Evolutionary conservation across 2,888 invertebrate species (phyloP), one percentile per base, ranked within the genome.

Genomic region (Bombylius discolor): DNA sequence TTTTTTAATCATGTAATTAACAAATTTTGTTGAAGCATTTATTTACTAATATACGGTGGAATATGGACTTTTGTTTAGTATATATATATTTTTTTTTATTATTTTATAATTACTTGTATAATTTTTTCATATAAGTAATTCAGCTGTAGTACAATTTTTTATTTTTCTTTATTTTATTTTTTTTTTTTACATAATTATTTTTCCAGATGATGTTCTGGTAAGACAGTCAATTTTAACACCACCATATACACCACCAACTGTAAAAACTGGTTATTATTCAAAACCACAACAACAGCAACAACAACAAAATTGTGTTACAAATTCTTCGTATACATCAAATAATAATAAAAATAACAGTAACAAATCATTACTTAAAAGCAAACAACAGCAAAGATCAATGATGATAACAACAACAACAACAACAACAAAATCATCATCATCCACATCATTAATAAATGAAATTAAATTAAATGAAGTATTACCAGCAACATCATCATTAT

Each of bases 151-250:
- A 23, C 1, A 23, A 23, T 23, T 23, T 23, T 23, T 23, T 23
- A 23, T 23, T 23, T 23, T 23, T 23, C 23, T 23, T 23, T 23
- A 2, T 23, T 23, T 23, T 23, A 1, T 23, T 23, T 23, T 23
- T 23, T 23, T 23, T 3, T 23, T 23, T 23, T 3, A 23, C 23
- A 23, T 23, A 23, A 23, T 23, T 23, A 23, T 47, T n/a, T 48
- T 58, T 55, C 4, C 55, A 58, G 58, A 46, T 33, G 42, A 55
- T 34, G 33, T 42, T 47, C 13, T 55, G 5, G 23, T 36, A 13
- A 55, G 51, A 14, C 58, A 55, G 31, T 52, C 55, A 44, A 54
- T 46, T n/a, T 45, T 52, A 45, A 48, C 56, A 34, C 56, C 52
- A 49, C 52, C 56, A 32, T 56, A 56, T 42, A 52, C 49, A 23